Evolutionary conservation across 2,113 vertebrate genomes (phyloP).

Genomic region (Chaetodon auriga): DNA sequence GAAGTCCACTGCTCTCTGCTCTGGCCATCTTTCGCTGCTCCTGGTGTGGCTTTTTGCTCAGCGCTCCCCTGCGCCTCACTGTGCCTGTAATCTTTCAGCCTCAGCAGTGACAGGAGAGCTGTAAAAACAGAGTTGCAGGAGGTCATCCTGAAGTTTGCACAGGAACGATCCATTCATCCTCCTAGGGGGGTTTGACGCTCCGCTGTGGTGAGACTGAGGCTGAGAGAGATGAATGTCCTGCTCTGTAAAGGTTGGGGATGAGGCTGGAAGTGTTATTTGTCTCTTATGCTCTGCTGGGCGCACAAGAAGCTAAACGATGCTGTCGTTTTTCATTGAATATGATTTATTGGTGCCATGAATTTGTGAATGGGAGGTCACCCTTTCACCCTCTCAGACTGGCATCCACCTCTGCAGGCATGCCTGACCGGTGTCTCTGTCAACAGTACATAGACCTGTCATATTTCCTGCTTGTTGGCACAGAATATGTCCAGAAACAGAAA

Average conservation of each 20-base stretch:
- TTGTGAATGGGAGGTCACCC: slow-evolving; percentile 52
- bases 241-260: slow-evolving; percentile 52
- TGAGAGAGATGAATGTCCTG: slow-evolving; percentile 60
- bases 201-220: slow-evolving; percentile 31
- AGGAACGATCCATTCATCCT: slow-evolving; percentile 60
- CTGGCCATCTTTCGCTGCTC: slow-evolving; percentile 19
- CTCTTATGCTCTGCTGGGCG: slow-evolving; percentile 50
- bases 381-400: slow-evolving; percentile 33
- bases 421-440: slow-evolving; percentile 30
- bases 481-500: neutral
- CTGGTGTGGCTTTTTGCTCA: neutral
- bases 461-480: slow-evolving; percentile 28
- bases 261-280: slow-evolving; percentile 64
- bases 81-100: slow-evolving; percentile 57
- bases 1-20: neutral
- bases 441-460: slow-evolving; percentile 10
- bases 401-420: slow-evolving; percentile 28
- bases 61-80: slow-evolving; percentile 9
- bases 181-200: slow-evolving; percentile 27
- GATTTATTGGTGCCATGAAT: slow-evolving; percentile 72
- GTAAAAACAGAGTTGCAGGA: slow-evolving; percentile 64
- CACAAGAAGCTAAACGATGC: slow-evolving; percentile 46
- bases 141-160: slow-evolving; percentile 67
- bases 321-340: slow-evolving; percentile 39
- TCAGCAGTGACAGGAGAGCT: slow-evolving; percentile 50